Conservation (phyloP, 2,113 vertebrate genomes). For the Mungos mungo region DNA sequence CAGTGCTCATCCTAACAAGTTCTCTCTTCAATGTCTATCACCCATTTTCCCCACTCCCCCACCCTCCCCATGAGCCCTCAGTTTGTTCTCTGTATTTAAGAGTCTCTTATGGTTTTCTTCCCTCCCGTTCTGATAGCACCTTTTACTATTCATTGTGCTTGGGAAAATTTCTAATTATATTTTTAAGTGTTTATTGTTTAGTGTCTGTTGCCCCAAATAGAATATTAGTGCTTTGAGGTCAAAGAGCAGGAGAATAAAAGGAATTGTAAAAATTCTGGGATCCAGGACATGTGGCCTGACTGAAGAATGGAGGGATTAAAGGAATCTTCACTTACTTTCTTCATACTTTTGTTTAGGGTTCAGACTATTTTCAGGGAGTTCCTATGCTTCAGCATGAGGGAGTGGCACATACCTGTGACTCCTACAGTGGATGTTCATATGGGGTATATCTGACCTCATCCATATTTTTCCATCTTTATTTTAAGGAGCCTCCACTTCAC, state of each 20-base stretch:
- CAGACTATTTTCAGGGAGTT: background rate
- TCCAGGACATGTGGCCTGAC: background rate
- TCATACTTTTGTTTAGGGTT: background rate
- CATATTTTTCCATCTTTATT: background rate
- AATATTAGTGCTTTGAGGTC: background rate
- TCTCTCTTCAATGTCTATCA: too few species aligned
- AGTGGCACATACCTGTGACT: background rate
- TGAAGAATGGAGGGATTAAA: background rate
- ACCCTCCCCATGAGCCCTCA: too few species aligned
- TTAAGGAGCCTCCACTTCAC: background rate
- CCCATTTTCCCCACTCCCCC: too few species aligned
- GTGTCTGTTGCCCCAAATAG: background rate
- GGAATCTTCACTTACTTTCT: background rate
- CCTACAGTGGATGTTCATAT: background rate
- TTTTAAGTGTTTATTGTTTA: background rate
- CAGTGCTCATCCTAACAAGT: too few species aligned
- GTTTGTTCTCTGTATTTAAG: too few species aligned
- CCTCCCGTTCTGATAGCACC: background rate
- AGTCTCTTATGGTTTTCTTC: too few species aligned
- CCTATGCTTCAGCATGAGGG: background rate
- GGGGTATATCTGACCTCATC: background rate
- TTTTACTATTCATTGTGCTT: background rate
- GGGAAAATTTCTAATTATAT: background rate
- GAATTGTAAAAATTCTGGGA: background rate
- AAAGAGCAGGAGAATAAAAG: background rate